Conservation (phyloP, 2,797 vertebrate species). For the Rhynchotus rufescens region DNA sequence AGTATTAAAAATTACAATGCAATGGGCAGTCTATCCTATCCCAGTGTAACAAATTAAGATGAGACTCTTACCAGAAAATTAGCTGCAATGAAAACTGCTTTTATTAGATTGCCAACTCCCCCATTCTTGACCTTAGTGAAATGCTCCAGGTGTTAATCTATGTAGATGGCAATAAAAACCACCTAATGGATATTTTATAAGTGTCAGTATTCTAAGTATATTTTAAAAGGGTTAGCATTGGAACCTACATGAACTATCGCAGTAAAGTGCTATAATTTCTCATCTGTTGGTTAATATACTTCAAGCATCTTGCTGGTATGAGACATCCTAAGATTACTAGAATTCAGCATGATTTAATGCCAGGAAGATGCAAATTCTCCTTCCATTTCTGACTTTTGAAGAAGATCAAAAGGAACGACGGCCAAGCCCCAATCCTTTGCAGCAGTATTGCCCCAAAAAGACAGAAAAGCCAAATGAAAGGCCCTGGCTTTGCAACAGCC, state of each 20-base stretch:
- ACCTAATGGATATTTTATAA: not conserved
- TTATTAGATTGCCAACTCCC: not conserved
- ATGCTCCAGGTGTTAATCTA: not conserved
- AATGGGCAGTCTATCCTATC: not conserved
- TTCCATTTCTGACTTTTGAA: not conserved
- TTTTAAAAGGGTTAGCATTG: not conserved
- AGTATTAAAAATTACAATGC: not conserved
- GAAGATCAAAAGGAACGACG: accelerated
- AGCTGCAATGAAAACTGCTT: not conserved
- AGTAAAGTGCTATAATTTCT: not conserved
- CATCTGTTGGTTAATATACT: not conserved
- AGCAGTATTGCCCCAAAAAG: not conserved
- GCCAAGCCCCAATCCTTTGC: not conserved
- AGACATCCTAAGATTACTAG: not conserved
- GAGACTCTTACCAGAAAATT: not conserved
- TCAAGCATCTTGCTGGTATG: not conserved
- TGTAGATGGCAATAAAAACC: not conserved
- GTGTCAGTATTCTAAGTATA: not conserved
- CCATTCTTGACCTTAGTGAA: not conserved
- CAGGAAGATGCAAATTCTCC: not conserved
- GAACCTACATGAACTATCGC: not conserved
- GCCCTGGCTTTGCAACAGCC: not conserved
- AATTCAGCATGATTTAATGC: accelerated
- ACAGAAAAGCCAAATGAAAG: not conserved
- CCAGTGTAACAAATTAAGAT: not conserved